A percentile compares a stretch with the other conserved stretches of the same genome.
Evolutionary conservation across 2,113 vertebrate species (phyloP).

Genomic region (Lycaon pictus): DNA sequence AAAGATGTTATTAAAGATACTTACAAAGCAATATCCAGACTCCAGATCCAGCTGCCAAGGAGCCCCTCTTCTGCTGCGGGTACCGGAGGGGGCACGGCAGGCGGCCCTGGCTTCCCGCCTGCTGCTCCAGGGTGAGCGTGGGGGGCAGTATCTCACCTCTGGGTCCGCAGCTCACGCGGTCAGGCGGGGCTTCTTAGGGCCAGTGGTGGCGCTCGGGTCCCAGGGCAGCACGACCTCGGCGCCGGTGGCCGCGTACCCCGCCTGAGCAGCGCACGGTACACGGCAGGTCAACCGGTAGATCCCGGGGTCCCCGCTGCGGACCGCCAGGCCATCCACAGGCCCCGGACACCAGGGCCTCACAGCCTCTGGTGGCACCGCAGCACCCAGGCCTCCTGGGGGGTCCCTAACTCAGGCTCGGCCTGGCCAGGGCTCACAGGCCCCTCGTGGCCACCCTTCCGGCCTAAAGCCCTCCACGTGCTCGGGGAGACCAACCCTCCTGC

Average conservation of each 20-base stretch:
- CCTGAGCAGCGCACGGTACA: constrained; percentile 93
- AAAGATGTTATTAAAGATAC: too few relatives aligned
- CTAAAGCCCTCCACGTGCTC: neutral
- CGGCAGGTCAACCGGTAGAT: constrained; percentile 98
- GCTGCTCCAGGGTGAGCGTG: neutral
- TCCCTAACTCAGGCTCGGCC: neutral
- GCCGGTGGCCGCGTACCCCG: neutral
- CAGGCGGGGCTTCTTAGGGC: neutral
- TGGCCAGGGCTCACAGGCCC: neutral
- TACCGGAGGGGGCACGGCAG: too few relatives aligned
- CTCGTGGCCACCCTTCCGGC: neutral
- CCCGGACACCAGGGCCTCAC: constrained; percentile 74
- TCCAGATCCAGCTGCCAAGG: too few relatives aligned
- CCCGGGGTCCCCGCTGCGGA: constrained; percentile 97
- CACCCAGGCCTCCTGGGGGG: constrained; percentile 79
- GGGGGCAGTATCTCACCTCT: neutral
- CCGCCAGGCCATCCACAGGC: constrained; percentile 98
- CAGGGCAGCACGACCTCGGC: neutral
- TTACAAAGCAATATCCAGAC: too few relatives aligned
- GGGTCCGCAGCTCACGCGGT: neutral
- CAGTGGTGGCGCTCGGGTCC: neutral
- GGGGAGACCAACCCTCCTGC: neutral
- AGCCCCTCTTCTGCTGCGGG: too few relatives aligned
- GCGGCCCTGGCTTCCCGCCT: neutral
- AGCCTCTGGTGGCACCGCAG: constrained; percentile 91